Percentiles rank a stretch among this genome's conserved stretches.
These are phyloP conservation scores for Apogon talboti DNA, from an alignment of 2,797 vertebrate species.

Conservation along the genomic window DNA sequence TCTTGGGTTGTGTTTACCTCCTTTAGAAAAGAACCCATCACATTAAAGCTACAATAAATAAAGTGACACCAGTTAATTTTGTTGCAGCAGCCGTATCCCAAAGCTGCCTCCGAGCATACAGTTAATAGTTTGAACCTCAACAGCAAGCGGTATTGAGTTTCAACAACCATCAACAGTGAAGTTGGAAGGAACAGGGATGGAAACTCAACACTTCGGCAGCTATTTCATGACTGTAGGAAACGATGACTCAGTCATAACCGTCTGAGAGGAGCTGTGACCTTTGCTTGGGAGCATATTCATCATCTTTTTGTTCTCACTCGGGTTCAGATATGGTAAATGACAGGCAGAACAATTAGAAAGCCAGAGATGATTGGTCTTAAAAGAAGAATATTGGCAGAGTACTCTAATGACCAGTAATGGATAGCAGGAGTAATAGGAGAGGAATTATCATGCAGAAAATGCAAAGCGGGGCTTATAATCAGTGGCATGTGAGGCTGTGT, in stretches of 20 bases:
- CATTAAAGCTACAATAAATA: conserved; percentile 10
- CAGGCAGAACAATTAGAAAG: background rate
- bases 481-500: too few species aligned
- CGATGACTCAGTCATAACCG: conserved; percentile 21
- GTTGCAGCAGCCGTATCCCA: conserved; percentile 9
- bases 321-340: background rate
- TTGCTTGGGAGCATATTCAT: conserved; percentile 5
- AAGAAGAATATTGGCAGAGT: background rate
- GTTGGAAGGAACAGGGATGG: conserved; percentile 19
- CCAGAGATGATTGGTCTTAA: background rate
- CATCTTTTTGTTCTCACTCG: conserved; percentile 17
- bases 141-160: conserved; percentile 12
- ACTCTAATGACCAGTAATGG: background rate
- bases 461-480: background rate
- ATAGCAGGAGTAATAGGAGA: background rate
- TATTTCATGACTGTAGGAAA: background rate
- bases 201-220: conserved; percentile 23
- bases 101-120: background rate
- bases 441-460: background rate
- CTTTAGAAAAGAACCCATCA: conserved; percentile 21
- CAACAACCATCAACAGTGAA: conserved; percentile 10
- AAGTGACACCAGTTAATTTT: background rate
- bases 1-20: background rate
- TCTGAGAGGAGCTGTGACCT: conserved; percentile 22
- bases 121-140: conserved; percentile 11